phyloP scores from a whole-genome alignment of 2,797 vertebrate species.

The Phylloscopus collybita region DNA sequence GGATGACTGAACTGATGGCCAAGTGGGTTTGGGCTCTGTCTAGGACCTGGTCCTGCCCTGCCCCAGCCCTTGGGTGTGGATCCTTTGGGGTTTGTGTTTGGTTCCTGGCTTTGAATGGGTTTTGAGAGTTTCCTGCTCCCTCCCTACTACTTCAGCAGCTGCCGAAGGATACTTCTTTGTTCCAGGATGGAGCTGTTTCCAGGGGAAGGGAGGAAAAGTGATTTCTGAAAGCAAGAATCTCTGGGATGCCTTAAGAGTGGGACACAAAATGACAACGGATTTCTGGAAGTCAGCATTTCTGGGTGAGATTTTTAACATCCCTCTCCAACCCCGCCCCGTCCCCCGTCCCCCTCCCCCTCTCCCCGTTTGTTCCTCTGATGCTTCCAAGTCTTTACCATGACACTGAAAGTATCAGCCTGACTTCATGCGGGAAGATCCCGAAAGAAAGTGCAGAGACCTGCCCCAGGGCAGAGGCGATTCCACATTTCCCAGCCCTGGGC shows the following conservation, averaged over 20 bases:
- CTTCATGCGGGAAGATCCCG: background rate
- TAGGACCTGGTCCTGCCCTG: background rate
- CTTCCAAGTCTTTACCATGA: background rate
- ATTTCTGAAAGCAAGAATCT: background rate
- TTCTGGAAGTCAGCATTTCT: background rate
- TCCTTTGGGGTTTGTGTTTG: background rate
- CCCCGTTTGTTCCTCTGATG: background rate
- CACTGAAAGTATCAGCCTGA: background rate
- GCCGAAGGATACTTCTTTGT: background rate
- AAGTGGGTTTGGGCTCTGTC: background rate
- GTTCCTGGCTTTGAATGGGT: background rate
- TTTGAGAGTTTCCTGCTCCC: background rate
- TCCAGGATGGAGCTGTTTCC: background rate
- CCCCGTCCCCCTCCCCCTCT: accelerated
- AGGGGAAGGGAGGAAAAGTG: background rate
- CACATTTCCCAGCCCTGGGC: background rate
- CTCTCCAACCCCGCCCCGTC: background rate
- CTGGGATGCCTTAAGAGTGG: background rate
- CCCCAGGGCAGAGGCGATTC: background rate
- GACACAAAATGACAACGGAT: background rate
- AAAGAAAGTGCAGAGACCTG: slow-evolving; percentile 4
- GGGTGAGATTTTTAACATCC: background rate
- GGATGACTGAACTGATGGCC: background rate
- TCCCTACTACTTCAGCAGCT: background rate
- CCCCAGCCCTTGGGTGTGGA: background rate